A percentile compares a stretch with the other conserved stretches of the same genome.
Evolutionary conservation across 2,888 invertebrate genomes (phyloP).

Genomic region (Rhamnusium bicolor): DNA sequence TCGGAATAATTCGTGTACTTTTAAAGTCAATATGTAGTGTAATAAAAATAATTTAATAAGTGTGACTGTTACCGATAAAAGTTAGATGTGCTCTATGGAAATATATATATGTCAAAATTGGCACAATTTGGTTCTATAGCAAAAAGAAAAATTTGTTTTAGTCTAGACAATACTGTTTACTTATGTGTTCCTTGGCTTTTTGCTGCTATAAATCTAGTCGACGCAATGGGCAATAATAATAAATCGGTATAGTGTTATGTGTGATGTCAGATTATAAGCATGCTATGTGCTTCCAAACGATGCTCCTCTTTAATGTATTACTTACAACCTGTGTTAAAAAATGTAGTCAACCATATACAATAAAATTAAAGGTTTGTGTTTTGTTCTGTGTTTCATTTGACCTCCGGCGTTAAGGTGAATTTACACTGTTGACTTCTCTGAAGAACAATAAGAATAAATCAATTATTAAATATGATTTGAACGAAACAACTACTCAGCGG

Average conservation of each 20-base stretch:
- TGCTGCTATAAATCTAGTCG: conserved; percentile 61
- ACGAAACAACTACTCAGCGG: too few species aligned
- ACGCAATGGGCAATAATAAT: conserved; percentile 60
- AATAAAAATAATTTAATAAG: conserved; percentile 11
- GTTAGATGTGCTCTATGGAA: conserved; percentile 31
- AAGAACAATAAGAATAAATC: too few species aligned
- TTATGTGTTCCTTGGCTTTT: conserved; percentile 67
- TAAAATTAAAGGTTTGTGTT: conserved; percentile 52
- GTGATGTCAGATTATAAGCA: conserved; percentile 64
- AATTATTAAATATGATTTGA: too few species aligned
- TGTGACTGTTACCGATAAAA: not conserved
- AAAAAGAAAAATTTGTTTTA: conserved; percentile 48
- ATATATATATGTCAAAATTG: conserved; percentile 43
- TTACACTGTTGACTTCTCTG: too few species aligned
- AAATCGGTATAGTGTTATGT: conserved; percentile 62
- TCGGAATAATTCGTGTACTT: too few species aligned
- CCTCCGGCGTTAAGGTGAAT: not conserved
- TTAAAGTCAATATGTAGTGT: not conserved
- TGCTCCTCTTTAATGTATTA: conserved; percentile 64
- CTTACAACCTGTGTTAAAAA: conserved; percentile 66
- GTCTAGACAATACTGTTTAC: conserved; percentile 55
- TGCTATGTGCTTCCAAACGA: conserved; percentile 69
- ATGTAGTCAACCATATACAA: conserved; percentile 64
- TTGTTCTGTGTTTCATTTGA: conserved; percentile 21
- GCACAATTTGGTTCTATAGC: conserved; percentile 46